Base-by-base conservation (phyloP, 2,113 vertebrate species). In the Gorsachius goisagi region DNA sequence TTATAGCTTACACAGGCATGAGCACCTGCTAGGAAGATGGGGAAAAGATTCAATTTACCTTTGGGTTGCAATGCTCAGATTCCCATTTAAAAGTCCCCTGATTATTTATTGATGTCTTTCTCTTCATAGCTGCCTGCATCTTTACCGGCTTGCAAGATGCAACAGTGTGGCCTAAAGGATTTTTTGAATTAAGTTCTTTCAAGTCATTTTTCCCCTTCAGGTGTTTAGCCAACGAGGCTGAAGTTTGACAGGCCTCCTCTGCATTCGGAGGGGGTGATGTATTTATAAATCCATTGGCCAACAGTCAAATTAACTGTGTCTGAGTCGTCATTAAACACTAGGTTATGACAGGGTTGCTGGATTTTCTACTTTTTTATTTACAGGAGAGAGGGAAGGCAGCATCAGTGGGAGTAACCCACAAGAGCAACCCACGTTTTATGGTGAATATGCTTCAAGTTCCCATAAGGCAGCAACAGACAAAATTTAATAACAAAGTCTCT, bases 51-150 rank as follows among this genome's bases (percentile, higher is more conserved):
- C 98, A 98, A 99, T 99, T 99, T 99, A 99, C 98, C 97, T 97
- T 97, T 96, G 95, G 97, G 98, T 98, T 98, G 98, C 98, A 98
- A 97, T 96, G 98, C 98, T 98, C 97, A 98, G 98, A 98, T 98
- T 99, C 98, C 98, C 98, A 98, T 99, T 99, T 99, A 99, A 99
- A 99, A 99, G 98, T 99, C 98, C 90, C 97, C 96, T 99, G 99
- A 99, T 99, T 99, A 99, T 99, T 99, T 99, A 99, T 99, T 99
- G 99, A 99, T 99, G 98, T 98, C 98, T 99, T 97, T 98, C 98
- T 98, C 98, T 97, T 95, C 94, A 89, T 95, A 95, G 93, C 97
- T 98, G 98, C 98, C 98, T 99, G 98, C 98, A 97, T 98, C 98
- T 98, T 73, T 96, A 96, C 98, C 94, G 97, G 50, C 97, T 89